A percentile compares a stretch with the other conserved stretches of the same genome.
These are phyloP conservation scores for Trichonephila clavipes DNA, from an alignment of 1,140 invertebrate species.

Conservation along the genomic window DNA sequence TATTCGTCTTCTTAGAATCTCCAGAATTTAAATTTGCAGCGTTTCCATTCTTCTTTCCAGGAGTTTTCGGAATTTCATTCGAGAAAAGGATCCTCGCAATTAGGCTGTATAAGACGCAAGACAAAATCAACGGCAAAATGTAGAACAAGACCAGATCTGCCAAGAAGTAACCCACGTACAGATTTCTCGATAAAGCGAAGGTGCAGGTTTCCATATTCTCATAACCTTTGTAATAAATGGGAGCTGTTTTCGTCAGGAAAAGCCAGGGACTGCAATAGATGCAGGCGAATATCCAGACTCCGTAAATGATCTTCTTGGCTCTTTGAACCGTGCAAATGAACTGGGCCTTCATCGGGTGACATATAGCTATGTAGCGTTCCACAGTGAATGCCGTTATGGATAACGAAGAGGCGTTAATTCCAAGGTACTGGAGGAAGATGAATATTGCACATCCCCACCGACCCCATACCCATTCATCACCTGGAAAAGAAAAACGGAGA, in stretches of 20 bases:
- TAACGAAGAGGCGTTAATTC: slow-evolving; percentile 87
- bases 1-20: slow-evolving; percentile 67
- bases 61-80: slow-evolving; percentile 79
- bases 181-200: slow-evolving; percentile 82
- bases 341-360: slow-evolving; percentile 84
- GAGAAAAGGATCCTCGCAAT: slow-evolving; percentile 84
- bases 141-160: slow-evolving; percentile 85
- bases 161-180: slow-evolving; percentile 84
- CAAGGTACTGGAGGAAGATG: slow-evolving; percentile 86
- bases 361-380: slow-evolving; percentile 85
- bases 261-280: slow-evolving; percentile 84
- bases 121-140: slow-evolving; percentile 84
- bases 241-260: slow-evolving; percentile 81
- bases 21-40: neutral
- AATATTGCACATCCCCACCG: slow-evolving; percentile 84
- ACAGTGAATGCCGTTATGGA: slow-evolving; percentile 87
- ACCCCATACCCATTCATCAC: slow-evolving; percentile 85
- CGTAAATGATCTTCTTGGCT: slow-evolving; percentile 83
- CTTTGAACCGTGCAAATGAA: slow-evolving; percentile 83
- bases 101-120: slow-evolving; percentile 83
- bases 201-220: slow-evolving; percentile 81
- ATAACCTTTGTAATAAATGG: slow-evolving; percentile 80
- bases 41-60: slow-evolving; percentile 58
- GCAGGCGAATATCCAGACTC: slow-evolving; percentile 84
- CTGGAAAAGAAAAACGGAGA: neutral